phyloP scores from a whole-genome alignment of 2,113 vertebrate genomes.

The Lampris megalopsis region DNA sequence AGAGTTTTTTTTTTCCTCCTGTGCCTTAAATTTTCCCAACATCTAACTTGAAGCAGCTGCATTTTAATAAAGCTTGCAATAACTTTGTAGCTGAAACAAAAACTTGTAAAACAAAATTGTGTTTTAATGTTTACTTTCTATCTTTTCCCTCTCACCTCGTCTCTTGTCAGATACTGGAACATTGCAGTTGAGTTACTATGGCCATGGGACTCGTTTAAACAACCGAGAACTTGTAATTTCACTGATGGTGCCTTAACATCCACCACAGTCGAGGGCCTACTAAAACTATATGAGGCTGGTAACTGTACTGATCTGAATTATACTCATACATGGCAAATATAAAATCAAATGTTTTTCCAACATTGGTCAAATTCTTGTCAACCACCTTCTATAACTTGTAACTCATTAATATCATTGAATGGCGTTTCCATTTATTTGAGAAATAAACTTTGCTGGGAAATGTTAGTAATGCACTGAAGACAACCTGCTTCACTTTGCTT shows the following conservation, averaged over 20 bases:
- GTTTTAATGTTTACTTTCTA: constrained; percentile 57
- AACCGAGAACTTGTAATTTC: constrained; percentile 42
- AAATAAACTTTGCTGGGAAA: constrained; percentile 46
- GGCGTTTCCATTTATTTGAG: constrained; percentile 17
- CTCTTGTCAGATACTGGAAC: constrained; percentile 17
- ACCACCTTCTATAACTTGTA: constrained; percentile 48
- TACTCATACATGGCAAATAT: constrained; percentile 33
- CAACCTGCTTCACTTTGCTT: constrained; percentile 42
- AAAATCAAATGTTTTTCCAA: constrained; percentile 40
- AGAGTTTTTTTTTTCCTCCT: no score
- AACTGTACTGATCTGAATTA: constrained; percentile 50
- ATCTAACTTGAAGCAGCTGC: constrained; percentile 54
- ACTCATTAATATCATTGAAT: constrained; percentile 63
- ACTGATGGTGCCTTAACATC: constrained; percentile 43
- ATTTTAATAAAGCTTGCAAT: constrained; percentile 54
- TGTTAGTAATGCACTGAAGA: constrained; percentile 52
- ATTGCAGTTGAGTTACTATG: constrained; percentile 36
- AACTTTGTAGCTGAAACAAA: constrained; percentile 54
- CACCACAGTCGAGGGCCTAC: constrained; percentile 14
- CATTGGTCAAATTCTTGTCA: constrained; percentile 35
- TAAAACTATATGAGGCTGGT: constrained; percentile 62
- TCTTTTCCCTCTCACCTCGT: constrained; percentile 31
- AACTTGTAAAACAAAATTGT: constrained; percentile 63
- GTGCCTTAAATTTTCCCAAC: constrained; percentile 14
- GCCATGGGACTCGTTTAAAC: constrained; percentile 57